Evolutionary conservation across 2,797 vertebrate genomes (phyloP).

Genomic region (Morelia viridis): DNA sequence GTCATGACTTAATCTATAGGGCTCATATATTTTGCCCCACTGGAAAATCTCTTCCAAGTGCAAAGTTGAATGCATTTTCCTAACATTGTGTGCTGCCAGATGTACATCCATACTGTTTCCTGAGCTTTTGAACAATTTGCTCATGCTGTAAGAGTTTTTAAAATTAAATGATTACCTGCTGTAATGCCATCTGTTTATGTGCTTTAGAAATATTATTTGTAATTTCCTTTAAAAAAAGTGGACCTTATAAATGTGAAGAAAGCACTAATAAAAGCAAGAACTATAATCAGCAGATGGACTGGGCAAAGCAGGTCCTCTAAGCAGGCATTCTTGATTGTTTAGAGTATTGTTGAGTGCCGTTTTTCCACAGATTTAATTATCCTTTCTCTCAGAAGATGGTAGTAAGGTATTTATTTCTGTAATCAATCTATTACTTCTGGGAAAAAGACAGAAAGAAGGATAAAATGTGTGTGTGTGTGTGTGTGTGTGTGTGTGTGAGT

Average conservation of each 20-base stretch:
- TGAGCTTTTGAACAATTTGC: constrained; percentile 52
- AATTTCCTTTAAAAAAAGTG: constrained; percentile 60
- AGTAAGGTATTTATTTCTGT: constrained; percentile 9
- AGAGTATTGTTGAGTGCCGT: constrained; percentile 66
- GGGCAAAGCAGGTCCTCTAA: constrained; percentile 58
- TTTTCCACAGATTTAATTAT: constrained; percentile 64
- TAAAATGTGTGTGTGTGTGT: background rate
- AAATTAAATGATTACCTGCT: constrained; percentile 86
- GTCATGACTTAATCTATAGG: background rate
- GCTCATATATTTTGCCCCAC: background rate
- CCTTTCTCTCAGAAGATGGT: constrained; percentile 48
- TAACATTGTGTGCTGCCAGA: background rate
- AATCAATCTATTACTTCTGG: constrained; percentile 11
- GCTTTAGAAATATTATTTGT: constrained; percentile 64
- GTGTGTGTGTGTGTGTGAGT: background rate
- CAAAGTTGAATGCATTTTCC: background rate
- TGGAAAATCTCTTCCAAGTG: background rate
- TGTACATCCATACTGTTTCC: constrained; percentile 43
- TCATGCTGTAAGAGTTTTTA: constrained; percentile 48
- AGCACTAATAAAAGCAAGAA: constrained; percentile 58
- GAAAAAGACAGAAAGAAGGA: constrained; percentile 4
- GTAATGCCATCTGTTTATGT: constrained; percentile 84
- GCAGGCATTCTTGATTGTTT: constrained; percentile 66
- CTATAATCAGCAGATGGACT: constrained; percentile 71
- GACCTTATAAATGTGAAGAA: constrained; percentile 60